Evolutionary conservation across 2,888 invertebrate genomes (phyloP).

Genomic region (Sinhomidia bicolor): DNA sequence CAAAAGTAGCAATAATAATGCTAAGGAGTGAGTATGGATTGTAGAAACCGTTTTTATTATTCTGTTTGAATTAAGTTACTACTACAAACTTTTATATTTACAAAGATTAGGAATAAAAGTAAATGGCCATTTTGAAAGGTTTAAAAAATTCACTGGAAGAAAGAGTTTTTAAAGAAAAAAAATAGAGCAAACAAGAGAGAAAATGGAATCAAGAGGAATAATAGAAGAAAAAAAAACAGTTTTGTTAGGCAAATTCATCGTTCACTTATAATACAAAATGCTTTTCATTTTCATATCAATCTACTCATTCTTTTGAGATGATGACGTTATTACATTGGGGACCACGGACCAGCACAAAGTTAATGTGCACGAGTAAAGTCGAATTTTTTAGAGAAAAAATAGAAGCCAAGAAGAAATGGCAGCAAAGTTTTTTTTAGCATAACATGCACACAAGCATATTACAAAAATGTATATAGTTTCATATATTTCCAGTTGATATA

Average conservation of each 20-base stretch:
- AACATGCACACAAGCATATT: background rate
- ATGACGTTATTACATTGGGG: constrained; percentile 23
- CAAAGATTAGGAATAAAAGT: constrained; percentile 2
- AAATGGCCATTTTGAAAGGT: constrained; percentile 30
- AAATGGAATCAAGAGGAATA: no score
- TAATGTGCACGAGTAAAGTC: background rate
- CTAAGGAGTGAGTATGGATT: background rate
- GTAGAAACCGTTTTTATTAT: background rate
- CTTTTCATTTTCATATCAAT: constrained; percentile 20
- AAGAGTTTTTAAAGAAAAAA: background rate
- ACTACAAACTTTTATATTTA: background rate
- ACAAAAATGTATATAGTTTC: background rate
- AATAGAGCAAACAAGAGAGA: background rate
- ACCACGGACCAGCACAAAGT: background rate
- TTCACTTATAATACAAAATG: background rate
- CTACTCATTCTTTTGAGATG: constrained; percentile 7
- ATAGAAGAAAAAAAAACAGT: background rate
- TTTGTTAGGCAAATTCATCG: background rate
- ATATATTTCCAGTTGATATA: background rate
- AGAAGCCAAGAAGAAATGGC: constrained; percentile 53
- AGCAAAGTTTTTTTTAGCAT: constrained; percentile 33
- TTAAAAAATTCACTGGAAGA: constrained; percentile 18
- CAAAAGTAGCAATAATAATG: no score
- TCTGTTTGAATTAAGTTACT: background rate
- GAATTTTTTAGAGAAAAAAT: constrained; percentile 29